Evolutionary conservation across 1,140 invertebrate species (phyloP), one percentile per base, ranked within the genome.

Genomic region (Drosophila pruinosa): DNA sequence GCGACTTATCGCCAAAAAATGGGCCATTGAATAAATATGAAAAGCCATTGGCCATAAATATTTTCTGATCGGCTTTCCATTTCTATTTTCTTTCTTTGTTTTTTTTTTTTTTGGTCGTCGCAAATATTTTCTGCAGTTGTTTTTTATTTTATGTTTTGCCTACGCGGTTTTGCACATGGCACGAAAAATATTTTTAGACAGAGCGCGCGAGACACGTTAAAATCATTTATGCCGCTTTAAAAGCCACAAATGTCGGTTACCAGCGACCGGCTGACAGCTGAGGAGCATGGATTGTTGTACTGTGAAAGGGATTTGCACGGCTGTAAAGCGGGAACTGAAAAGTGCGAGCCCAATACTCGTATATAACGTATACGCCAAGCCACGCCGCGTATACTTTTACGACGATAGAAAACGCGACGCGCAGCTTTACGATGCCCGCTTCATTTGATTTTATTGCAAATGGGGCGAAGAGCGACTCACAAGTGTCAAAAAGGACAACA

Each of bases 221-320:
- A 85, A 76, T 78, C 82, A 86, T 86, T 86, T 86, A 86, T 81
- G 81, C 70, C 73, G 81, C 81, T 86, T 86, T 86, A 81, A 88
- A 80, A 80, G 76, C 81, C 81, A 74, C 81, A 86, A 86, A 74
- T 69, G 81, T 63, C 72, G 64, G 57, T 50, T 73, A 54, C 67
- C 59, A 62, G 17, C 38, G 28, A 28, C 17, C 38, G 22, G 31
- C 53, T 45, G 57, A 65, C 59, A 68, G 39, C 31, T 36, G 58
- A 39, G 53, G 53, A 58, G 38, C 52, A 62, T 63, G 72, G 58
- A 73, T 58, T 72, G 41, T 63, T 53, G 28, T 63, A 45, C 61
- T 61, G 38, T 56, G 43, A 61, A 61, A 63, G 67, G 77, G 76
- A 86, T 80, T 80, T 77, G 56, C 76, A 67, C 68, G 43, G 64